Conservation (phyloP, 2,797 vertebrate genomes). For the Alouatta caraya region DNA sequence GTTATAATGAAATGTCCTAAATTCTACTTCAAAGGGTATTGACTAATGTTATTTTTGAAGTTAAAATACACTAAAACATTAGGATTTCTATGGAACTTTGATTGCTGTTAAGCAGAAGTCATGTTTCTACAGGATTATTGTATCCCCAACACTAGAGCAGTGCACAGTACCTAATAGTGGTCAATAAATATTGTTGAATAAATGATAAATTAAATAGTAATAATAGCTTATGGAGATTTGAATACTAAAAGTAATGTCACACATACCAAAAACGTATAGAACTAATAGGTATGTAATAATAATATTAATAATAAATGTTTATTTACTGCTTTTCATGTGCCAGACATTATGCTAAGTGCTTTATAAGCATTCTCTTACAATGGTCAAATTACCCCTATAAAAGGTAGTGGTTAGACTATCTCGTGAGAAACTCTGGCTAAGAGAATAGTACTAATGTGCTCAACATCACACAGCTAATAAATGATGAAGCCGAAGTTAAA, state of each 20-base stretch:
- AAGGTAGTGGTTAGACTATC: not conserved
- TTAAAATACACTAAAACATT: constrained; percentile 33
- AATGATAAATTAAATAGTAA: not conserved
- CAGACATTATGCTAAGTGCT: not conserved
- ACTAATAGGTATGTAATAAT: not conserved
- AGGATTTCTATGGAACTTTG: not conserved
- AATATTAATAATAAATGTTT: not conserved
- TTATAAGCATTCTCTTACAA: not conserved
- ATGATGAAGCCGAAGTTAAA: not conserved
- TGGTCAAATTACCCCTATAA: not conserved
- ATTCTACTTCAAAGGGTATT: constrained; percentile 16
- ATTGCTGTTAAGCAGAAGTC: not conserved
- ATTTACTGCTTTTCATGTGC: not conserved
- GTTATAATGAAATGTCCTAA: constrained; percentile 37
- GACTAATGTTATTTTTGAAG: constrained; percentile 6
- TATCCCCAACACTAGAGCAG: not conserved
- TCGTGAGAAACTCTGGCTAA: not conserved
- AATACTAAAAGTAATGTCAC: not conserved
- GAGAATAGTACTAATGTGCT: not conserved
- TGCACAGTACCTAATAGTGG: not conserved
- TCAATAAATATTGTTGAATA: not conserved
- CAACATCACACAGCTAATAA: not conserved
- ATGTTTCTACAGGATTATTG: not conserved
- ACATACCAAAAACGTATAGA: not conserved
- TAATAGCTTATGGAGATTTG: not conserved